Evolutionary conservation across 2,888 invertebrate genomes (phyloP).

Genomic region (Acleris emargana): DNA sequence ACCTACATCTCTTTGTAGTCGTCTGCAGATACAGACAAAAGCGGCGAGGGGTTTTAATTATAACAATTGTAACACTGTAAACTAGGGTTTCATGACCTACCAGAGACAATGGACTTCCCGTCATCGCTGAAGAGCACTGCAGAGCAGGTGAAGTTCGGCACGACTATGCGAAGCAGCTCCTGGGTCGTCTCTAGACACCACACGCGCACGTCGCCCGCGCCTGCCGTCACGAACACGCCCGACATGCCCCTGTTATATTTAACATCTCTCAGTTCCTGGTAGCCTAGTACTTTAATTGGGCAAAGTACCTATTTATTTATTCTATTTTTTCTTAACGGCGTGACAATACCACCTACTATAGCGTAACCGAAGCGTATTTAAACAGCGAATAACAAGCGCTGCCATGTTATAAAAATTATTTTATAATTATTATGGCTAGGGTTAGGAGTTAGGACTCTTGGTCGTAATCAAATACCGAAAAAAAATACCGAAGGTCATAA

Average conservation of each 20-base stretch:
- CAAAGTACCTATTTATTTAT: too few relatives aligned
- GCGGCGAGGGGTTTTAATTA: background rate
- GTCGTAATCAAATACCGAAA: too few relatives aligned
- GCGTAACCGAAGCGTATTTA: too few relatives aligned
- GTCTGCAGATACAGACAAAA: too few relatives aligned
- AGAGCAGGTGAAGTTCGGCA: slow-evolving; percentile 94
- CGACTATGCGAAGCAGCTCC: slow-evolving; percentile 92
- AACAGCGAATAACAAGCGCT: too few relatives aligned
- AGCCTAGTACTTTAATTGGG: background rate
- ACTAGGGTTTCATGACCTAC: slow-evolving; percentile 53
- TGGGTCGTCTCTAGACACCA: slow-evolving; percentile 91
- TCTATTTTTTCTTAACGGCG: too few relatives aligned
- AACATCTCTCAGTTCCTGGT: background rate
- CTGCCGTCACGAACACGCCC: slow-evolving; percentile 94
- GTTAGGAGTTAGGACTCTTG: too few relatives aligned
- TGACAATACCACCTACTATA: too few relatives aligned
- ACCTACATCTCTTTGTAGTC: too few relatives aligned
- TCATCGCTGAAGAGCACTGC: slow-evolving; percentile 90
- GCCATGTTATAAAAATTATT: too few relatives aligned
- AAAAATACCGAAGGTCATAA: too few relatives aligned
- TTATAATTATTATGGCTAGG: too few relatives aligned
- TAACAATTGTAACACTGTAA: background rate
- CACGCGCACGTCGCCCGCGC: slow-evolving; percentile 92
- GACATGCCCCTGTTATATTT: slow-evolving; percentile 86
- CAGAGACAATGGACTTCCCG: slow-evolving; percentile 91